Conservation (phyloP, 2,888 invertebrate genomes). For the Macrophya alboannulata region DNA sequence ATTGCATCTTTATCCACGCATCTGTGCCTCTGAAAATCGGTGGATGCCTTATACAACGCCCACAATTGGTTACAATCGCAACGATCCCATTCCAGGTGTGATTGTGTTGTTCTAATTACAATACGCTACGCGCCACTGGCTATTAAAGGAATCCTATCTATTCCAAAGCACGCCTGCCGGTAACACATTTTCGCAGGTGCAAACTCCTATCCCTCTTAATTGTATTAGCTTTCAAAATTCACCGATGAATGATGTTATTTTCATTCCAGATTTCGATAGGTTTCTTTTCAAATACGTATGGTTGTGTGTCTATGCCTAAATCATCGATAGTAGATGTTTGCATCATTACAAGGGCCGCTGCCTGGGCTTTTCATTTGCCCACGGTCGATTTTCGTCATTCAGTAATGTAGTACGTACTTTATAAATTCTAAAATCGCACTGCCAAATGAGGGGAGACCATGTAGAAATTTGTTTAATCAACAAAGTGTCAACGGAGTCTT, state of each 20-base stretch:
- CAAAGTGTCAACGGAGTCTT: slow-evolving; percentile 9
- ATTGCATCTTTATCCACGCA: slow-evolving; percentile 41
- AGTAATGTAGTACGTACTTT: not conserved
- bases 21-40: slow-evolving; percentile 37
- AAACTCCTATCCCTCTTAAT: not conserved
- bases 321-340: not conserved
- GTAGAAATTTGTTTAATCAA: slow-evolving; percentile 35
- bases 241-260: slow-evolving; percentile 10
- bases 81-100: slow-evolving; percentile 42
- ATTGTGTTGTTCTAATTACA: slow-evolving; percentile 48
- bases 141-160: slow-evolving; percentile 17
- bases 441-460: not conserved
- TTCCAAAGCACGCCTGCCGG: not conserved
- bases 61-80: slow-evolving; percentile 52
- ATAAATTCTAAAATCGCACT: not conserved
- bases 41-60: slow-evolving; percentile 36
- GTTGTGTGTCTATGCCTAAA: not conserved
- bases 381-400: not conserved
- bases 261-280: not conserved
- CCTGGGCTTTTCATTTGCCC: not conserved
- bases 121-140: slow-evolving; percentile 21
- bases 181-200: slow-evolving; percentile 29
- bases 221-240: not conserved
- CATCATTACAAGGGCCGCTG: not conserved
- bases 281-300: not conserved